Conservation (phyloP, 2,797 vertebrate species). For the Knipowitschia caucasica region DNA sequence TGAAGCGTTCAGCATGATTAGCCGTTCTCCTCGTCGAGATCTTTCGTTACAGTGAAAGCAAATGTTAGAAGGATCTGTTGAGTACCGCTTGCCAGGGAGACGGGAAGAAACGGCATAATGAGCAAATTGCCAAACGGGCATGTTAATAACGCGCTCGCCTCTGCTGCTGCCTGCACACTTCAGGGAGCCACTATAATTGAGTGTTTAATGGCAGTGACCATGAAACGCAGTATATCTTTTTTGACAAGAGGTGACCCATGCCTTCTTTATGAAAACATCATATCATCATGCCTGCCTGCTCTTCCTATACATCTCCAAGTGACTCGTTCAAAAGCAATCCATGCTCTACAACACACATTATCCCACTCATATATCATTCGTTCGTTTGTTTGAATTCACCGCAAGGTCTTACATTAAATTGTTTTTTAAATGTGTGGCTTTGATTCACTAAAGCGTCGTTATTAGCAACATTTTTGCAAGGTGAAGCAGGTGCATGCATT, state of each 20-base stretch:
- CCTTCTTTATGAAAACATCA: conserved; percentile 1
- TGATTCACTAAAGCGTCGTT: neutral
- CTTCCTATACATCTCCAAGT: neutral
- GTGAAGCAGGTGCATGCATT: conserved; percentile 4
- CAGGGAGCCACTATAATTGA: conserved; percentile 8
- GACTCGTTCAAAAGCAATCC: neutral
- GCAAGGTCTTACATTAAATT: neutral
- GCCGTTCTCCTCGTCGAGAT: neutral
- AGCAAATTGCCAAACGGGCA: neutral
- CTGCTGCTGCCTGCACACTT: conserved; percentile 9
- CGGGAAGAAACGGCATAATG: conserved; percentile 3
- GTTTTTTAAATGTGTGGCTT: neutral
- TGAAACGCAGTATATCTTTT: conserved; percentile 6
- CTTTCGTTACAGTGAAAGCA: neutral
- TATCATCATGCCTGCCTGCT: neutral
- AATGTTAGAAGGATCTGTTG: conserved; percentile 7
- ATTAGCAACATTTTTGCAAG: neutral
- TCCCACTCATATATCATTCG: neutral
- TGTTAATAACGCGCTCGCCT: conserved; percentile 4
- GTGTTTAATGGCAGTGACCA: conserved; percentile 11
- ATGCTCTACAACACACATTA: neutral
- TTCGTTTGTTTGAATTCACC: neutral
- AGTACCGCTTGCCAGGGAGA: neutral
- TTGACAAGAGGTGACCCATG: conserved; percentile 9
- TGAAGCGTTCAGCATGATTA: neutral